These are phyloP conservation scores for Drosophila recens DNA, from an alignment of 2,888 invertebrate species.

Conservation along the genomic window DNA sequence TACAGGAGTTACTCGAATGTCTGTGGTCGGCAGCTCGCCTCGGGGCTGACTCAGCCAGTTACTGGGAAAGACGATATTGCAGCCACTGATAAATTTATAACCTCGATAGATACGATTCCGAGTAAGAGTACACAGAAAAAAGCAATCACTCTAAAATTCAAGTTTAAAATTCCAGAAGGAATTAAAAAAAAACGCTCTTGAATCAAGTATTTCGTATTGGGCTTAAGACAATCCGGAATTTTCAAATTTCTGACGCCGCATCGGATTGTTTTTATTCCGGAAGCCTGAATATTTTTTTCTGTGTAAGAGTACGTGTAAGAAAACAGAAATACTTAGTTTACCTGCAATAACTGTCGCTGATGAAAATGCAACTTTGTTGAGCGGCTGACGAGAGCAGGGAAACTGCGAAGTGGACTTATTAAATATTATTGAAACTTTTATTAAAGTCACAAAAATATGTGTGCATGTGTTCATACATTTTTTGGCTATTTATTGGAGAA, in stretches of 20 bases:
- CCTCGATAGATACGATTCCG: neutral
- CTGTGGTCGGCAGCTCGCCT: conserved; percentile 14
- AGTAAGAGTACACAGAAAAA: neutral
- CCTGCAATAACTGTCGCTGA: conserved; percentile 17
- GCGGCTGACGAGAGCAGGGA: neutral
- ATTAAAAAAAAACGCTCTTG: no score
- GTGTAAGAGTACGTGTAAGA: neutral
- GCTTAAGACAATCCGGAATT: no score
- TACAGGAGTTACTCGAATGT: conserved; percentile 1
- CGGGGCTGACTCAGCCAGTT: conserved; percentile 1
- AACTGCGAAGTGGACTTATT: conserved; percentile 22
- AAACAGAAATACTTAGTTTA: neutral
- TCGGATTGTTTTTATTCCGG: no score
- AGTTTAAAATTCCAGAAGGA: no score
- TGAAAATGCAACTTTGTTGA: conserved; percentile 39
- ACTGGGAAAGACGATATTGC: conserved; percentile 9
- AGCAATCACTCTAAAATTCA: no score
- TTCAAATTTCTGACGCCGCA: no score
- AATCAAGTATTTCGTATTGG: no score
- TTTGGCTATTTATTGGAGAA: conserved; percentile 46
- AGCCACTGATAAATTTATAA: conserved; percentile 33
- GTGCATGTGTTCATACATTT: conserved; percentile 8
- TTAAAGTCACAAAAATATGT: conserved; percentile 5
- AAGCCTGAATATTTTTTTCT: no score
- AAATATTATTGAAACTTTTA: conserved; percentile 46